Evolutionary conservation across 2,888 invertebrate genomes (phyloP).

Genomic region (Morpho helenor): DNA sequence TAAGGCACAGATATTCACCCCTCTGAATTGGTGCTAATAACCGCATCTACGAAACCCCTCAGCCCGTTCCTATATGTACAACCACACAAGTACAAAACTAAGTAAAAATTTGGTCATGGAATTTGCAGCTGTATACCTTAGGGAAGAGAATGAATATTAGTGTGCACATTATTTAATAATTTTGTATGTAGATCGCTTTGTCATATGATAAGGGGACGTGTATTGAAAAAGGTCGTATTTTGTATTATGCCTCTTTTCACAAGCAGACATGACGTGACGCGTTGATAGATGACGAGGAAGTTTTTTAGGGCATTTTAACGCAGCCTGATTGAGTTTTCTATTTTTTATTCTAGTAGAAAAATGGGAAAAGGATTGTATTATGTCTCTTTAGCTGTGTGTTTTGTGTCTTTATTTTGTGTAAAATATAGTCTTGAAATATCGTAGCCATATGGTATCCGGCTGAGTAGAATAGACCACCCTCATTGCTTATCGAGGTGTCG

Average conservation of each 20-base stretch:
- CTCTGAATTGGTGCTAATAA: slow-evolving; percentile 74
- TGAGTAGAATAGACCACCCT: too few species aligned
- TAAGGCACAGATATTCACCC: slow-evolving; percentile 72
- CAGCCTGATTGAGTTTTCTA: slow-evolving; percentile 22
- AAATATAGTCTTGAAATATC: too few species aligned
- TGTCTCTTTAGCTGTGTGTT: background rate
- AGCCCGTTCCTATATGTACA: slow-evolving; percentile 13
- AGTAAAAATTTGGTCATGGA: slow-evolving; percentile 33
- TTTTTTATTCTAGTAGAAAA: slow-evolving; percentile 11
- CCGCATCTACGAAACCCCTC: slow-evolving; percentile 44
- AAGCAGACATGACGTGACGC: slow-evolving; percentile 26
- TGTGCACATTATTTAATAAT: slow-evolving; percentile 29
- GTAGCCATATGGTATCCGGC: too few species aligned
- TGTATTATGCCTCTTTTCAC: slow-evolving; percentile 30
- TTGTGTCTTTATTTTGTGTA: background rate
- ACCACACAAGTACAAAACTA: slow-evolving; percentile 16
- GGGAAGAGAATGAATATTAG: slow-evolving; percentile 12
- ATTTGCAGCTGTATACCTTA: slow-evolving; percentile 7
- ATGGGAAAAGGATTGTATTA: background rate
- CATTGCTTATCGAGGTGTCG: too few species aligned
- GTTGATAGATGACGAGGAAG: slow-evolving; percentile 30
- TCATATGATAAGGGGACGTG: slow-evolving; percentile 34
- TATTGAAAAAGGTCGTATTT: slow-evolving; percentile 34
- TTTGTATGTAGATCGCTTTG: slow-evolving; percentile 31
- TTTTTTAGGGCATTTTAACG: slow-evolving; percentile 23